Evolutionary conservation across 92 coral and sea anemone species (phyloP).

Genomic region (Hydrozoanthus gracilis): DNA sequence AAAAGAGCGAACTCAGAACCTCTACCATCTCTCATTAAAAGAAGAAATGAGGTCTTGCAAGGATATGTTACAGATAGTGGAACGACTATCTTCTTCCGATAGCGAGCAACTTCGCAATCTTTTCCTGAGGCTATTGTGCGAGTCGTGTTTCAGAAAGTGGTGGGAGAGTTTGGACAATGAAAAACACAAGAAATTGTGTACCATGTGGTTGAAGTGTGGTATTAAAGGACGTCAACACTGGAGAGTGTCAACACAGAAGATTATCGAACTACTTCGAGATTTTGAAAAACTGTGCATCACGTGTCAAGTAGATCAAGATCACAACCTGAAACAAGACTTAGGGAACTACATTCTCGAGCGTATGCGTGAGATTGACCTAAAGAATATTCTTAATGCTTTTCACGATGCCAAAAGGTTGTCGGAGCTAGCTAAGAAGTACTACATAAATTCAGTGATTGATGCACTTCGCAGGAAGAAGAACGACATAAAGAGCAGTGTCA

Average conservation of each 20-base stretch:
- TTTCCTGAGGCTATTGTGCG: neutral
- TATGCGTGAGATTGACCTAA: slow-evolving; percentile 6
- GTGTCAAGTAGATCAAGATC: neutral
- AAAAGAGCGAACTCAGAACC: neutral
- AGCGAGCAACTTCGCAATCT: neutral
- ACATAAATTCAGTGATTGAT: slow-evolving; percentile 5
- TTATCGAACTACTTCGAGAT: neutral
- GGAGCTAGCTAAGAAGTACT: neutral
- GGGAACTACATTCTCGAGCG: neutral
- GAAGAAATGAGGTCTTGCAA: slow-evolving; percentile 9
- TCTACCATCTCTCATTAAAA: neutral
- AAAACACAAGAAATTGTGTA: slow-evolving; percentile 22
- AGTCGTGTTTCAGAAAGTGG: neutral
- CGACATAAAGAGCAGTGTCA: neutral
- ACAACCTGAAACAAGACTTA: slow-evolving; percentile 12
- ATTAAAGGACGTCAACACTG: neutral
- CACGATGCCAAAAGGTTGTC: slow-evolving; percentile 11
- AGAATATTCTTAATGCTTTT: neutral
- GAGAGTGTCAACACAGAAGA: neutral
- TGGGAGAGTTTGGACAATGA: neutral
- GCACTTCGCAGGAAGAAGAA: neutral
- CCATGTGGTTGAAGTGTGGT: neutral
- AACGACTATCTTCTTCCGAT: neutral
- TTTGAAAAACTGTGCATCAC: neutral
- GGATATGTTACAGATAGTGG: slow-evolving; percentile 12